A percentile compares a stretch with the other conserved stretches of the same genome.
Evolutionary conservation across 2,113 vertebrate species (phyloP).

Genomic region (Python bivittatus): DNA sequence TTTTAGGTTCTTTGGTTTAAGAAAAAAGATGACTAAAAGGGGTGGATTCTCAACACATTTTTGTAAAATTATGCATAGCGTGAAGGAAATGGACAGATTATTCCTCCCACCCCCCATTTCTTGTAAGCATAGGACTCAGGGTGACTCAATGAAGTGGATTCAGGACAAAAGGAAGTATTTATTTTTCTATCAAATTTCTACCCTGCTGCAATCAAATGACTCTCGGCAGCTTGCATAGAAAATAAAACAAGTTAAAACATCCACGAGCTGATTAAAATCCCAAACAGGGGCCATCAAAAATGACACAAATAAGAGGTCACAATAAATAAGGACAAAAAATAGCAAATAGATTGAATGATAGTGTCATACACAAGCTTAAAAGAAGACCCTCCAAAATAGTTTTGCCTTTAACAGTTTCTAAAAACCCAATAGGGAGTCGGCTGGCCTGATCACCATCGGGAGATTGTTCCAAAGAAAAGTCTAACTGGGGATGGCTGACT

Average conservation of each 20-base stretch:
- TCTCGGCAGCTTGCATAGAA: background rate
- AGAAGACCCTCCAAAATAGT: background rate
- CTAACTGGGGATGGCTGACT: background rate
- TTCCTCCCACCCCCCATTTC: background rate
- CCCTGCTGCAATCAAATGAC: background rate
- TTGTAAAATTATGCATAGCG: background rate
- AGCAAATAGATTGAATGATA: background rate
- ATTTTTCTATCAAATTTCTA: background rate
- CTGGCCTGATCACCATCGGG: background rate
- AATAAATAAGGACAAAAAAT: background rate
- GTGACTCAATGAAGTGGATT: background rate
- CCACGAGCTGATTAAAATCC: background rate
- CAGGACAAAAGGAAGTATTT: background rate
- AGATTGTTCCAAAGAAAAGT: background rate
- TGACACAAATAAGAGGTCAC: background rate
- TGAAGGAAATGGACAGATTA: background rate
- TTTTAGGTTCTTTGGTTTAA: background rate
- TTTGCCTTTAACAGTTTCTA: background rate
- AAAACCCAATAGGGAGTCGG: background rate
- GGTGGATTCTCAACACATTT: background rate
- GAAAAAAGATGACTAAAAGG: background rate
- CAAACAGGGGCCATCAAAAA: background rate
- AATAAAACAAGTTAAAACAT: background rate
- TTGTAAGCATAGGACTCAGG: background rate
- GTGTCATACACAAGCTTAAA: background rate